A percentile compares a stretch with the other conserved stretches of the same genome.
phyloP scores from a whole-genome alignment of 2,888 invertebrate genomes.

The Cotesia congregata region DNA sequence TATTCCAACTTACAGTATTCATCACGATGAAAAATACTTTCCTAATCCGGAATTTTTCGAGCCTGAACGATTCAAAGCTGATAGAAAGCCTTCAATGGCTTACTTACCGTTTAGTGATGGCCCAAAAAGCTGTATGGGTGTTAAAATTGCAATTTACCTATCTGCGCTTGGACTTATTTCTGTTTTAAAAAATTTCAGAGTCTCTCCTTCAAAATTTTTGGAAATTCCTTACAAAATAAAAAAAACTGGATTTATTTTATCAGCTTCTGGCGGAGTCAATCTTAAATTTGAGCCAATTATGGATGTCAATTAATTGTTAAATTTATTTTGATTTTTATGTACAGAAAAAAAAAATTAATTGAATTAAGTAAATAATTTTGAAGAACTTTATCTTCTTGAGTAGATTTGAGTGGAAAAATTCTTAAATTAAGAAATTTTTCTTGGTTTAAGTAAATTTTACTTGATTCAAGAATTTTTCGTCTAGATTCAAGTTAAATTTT shows the following conservation, averaged over 20 bases:
- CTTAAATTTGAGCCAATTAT: conserved; percentile 52
- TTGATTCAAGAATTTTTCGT: too few relatives aligned
- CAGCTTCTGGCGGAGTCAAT: conserved; percentile 56
- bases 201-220: conserved; percentile 61
- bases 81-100: conserved; percentile 53
- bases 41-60: conserved; percentile 55
- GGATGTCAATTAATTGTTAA: not conserved
- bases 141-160: conserved; percentile 61
- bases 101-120: conserved; percentile 62
- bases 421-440: too few relatives aligned
- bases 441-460: too few relatives aligned
- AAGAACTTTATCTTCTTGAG: too few relatives aligned
- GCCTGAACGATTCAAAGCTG: conserved; percentile 57
- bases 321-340: not conserved
- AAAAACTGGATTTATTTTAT: conserved; percentile 50
- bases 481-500: too few relatives aligned
- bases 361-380: too few relatives aligned
- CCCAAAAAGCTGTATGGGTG: conserved; percentile 63
- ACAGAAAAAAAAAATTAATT: too few relatives aligned
- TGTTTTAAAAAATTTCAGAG: conserved; percentile 62
- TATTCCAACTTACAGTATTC: conserved; percentile 41
- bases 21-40: conserved; percentile 41
- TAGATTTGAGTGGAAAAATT: too few relatives aligned
- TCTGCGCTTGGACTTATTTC: conserved; percentile 65
- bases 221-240: conserved; percentile 54